Conservation (phyloP, 2,113 vertebrate species). For the Callospermophilus lateralis region DNA sequence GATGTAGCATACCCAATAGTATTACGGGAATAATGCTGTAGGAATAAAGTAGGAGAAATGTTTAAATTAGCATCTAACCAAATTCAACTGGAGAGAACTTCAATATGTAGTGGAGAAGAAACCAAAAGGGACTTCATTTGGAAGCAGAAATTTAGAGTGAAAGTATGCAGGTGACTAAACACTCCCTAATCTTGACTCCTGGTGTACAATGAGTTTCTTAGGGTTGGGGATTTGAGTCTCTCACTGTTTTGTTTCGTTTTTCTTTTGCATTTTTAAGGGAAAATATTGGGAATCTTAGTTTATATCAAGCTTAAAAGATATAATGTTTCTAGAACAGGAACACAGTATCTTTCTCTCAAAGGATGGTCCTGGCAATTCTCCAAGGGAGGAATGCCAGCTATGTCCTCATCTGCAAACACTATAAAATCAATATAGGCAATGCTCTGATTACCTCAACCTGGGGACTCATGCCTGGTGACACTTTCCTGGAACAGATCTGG, state of each 20-base stretch:
- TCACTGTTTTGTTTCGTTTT: too few relatives aligned
- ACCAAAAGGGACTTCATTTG: background rate
- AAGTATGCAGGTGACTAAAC: background rate
- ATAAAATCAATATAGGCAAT: conserved; percentile 72
- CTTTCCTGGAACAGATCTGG: conserved; percentile 57
- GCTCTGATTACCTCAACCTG: conserved; percentile 51
- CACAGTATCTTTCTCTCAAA: conserved; percentile 2
- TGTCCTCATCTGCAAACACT: conserved; percentile 71
- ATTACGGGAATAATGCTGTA: background rate
- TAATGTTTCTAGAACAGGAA: conserved; percentile 44
- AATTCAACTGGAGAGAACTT: background rate
- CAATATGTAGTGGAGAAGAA: background rate
- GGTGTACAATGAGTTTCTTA: background rate
- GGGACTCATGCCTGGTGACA: conserved; percentile 53
- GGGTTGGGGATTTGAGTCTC: background rate
- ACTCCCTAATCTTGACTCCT: background rate
- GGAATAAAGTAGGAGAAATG: background rate
- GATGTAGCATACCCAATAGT: background rate
- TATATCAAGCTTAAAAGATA: background rate
- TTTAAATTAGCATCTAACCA: conserved; percentile 4
- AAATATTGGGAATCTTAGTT: conserved; percentile 42
- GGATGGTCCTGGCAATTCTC: conserved; percentile 50
- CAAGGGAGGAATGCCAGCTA: conserved; percentile 65
- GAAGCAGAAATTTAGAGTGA: conserved; percentile 16
- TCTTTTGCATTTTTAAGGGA: background rate